Evolutionary conservation across 2,797 vertebrate species (phyloP).

Genomic region (Chaunax sp.): DNA sequence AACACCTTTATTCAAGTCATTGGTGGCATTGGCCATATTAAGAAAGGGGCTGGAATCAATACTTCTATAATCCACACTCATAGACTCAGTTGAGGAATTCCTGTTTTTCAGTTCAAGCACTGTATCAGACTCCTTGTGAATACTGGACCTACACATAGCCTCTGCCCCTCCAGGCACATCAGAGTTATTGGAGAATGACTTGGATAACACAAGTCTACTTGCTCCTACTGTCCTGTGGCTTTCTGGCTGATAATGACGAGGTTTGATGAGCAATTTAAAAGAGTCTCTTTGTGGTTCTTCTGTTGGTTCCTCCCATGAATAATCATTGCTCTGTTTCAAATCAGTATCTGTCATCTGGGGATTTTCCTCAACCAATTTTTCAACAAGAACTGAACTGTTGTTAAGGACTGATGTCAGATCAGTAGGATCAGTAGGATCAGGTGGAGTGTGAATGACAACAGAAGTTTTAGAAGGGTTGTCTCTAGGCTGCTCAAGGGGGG

Average conservation of each 20-base stretch:
- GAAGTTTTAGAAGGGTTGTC: slow-evolving; percentile 19
- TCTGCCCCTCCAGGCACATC: slow-evolving; percentile 51
- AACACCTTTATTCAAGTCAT: slow-evolving; percentile 87
- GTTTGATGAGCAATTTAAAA: slow-evolving; percentile 79
- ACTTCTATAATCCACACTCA: slow-evolving; percentile 47
- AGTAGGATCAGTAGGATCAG: slow-evolving; percentile 12
- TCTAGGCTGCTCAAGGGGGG: slow-evolving; percentile 46
- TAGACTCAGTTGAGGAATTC: slow-evolving; percentile 61
- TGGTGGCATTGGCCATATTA: slow-evolving; percentile 78
- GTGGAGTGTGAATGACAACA: slow-evolving; percentile 19
- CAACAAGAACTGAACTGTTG: slow-evolving; percentile 16
- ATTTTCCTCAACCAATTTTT: slow-evolving; percentile 36
- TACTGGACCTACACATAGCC: slow-evolving; percentile 36
- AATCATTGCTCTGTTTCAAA: slow-evolving; percentile 46
- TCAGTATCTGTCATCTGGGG: slow-evolving; percentile 23
- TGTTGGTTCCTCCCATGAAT: slow-evolving; percentile 33
- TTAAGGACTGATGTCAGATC: slow-evolving; percentile 1
- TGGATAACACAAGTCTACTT: slow-evolving; percentile 63
- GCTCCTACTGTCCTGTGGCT: slow-evolving; percentile 62
- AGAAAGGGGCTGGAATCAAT: slow-evolving; percentile 59
- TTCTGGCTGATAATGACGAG: slow-evolving; percentile 64
- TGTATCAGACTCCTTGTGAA: slow-evolving; percentile 49
- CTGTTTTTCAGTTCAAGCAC: slow-evolving; percentile 80
- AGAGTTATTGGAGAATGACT: slow-evolving; percentile 61
- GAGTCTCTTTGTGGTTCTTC: slow-evolving; percentile 77